Conservation (phyloP, 2,888 invertebrate species). For the Lepidocyrtoides sp. region DNA sequence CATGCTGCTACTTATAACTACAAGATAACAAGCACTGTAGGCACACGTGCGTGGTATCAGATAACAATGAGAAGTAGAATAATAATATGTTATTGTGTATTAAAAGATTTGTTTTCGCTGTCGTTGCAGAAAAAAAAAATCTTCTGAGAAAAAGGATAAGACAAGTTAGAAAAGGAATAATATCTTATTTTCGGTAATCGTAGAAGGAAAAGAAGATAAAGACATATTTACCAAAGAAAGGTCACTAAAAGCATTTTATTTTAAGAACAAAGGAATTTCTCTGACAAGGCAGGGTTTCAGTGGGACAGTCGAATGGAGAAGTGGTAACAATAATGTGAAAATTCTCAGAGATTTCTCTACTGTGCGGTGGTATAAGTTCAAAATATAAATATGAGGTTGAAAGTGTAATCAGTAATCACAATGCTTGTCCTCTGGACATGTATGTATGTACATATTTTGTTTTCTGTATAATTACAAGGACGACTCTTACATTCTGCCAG, state of each 20-base stretch:
- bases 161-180: background rate
- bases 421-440: too few relatives aligned
- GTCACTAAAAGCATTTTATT: conserved; percentile 27
- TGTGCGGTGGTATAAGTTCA: too few relatives aligned
- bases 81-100: conserved; percentile 1
- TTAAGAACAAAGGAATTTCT: background rate
- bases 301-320: background rate
- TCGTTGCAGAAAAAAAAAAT: conserved; percentile 12
- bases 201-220: background rate
- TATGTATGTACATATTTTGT: too few relatives aligned
- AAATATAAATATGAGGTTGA: too few relatives aligned
- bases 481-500: background rate
- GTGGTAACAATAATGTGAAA: too few relatives aligned
- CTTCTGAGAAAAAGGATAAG: too few relatives aligned
- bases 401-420: too few relatives aligned
- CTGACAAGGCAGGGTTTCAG: background rate
- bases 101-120: conserved; percentile 23
- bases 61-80: background rate
- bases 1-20: background rate
- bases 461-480: too few relatives aligned
- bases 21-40: background rate
- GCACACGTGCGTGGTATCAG: background rate
- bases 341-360: too few relatives aligned
- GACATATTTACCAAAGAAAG: background rate
- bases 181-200: conserved; percentile 2